phyloP scores from a whole-genome alignment of 2,797 vertebrate species.

The Enteromius trimaculatus region DNA sequence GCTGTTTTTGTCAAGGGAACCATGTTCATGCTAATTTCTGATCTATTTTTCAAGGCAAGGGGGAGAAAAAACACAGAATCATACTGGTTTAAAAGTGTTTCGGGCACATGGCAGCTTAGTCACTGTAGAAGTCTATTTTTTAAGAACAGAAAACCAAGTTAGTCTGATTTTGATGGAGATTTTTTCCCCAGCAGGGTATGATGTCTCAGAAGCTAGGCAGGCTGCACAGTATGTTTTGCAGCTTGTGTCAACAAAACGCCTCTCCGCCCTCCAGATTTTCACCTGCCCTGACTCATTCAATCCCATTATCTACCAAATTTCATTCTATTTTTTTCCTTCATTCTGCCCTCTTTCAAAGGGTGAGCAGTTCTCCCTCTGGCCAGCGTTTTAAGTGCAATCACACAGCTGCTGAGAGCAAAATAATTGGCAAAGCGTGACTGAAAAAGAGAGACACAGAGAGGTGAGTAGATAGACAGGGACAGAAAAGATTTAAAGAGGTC shows the following conservation, averaged over 20 bases:
- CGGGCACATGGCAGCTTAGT: background rate
- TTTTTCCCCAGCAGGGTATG: background rate
- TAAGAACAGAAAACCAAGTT: background rate
- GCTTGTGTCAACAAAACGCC: conserved; percentile 15
- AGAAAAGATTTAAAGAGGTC: conserved; percentile 42
- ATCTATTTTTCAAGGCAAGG: background rate
- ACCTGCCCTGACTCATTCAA: conserved; percentile 25
- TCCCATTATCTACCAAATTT: conserved; percentile 8
- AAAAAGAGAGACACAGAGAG: background rate
- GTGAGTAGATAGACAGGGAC: conserved; percentile 16
- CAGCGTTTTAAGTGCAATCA: conserved; percentile 39
- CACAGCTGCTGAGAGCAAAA: conserved; percentile 40
- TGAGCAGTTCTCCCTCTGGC: conserved; percentile 12
- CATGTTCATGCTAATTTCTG: background rate
- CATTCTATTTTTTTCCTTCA: background rate
- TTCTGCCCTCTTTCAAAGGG: conserved; percentile 20
- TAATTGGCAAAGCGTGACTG: conserved; percentile 12
- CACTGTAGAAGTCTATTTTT: background rate
- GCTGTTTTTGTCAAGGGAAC: background rate
- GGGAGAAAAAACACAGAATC: background rate
- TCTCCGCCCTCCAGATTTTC: conserved; percentile 24
- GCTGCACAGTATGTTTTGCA: background rate
- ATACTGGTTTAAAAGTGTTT: background rate
- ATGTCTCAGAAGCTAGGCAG: background rate
- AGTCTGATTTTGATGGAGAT: background rate